Evolutionary conservation across 1,140 invertebrate genomes (phyloP).

Genomic region (Meloidogyne floridensis): DNA sequence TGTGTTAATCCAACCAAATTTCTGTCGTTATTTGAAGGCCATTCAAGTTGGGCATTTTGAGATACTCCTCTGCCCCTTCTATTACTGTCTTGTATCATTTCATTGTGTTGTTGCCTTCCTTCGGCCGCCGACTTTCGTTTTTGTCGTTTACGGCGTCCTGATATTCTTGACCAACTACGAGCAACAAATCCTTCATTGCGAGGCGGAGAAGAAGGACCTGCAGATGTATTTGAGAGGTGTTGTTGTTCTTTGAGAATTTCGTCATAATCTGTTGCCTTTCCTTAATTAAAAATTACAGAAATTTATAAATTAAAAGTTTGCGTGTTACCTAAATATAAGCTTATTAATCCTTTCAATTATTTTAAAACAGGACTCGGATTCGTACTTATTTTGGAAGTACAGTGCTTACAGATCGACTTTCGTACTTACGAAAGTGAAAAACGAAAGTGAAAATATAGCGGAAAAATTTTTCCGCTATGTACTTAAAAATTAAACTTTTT

Average conservation of each 20-base stretch:
- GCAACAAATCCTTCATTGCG: not conserved
- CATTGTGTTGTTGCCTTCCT: not conserved
- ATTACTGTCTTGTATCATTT: not conserved
- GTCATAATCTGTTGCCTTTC: not conserved
- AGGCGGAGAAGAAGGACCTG: not conserved
- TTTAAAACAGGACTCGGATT: no score
- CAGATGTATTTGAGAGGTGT: not conserved
- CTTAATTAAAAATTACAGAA: not conserved
- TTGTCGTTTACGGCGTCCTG: conserved; percentile 12
- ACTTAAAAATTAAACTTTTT: no score
- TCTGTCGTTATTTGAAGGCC: not conserved
- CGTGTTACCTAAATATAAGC: no score
- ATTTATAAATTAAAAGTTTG: not conserved
- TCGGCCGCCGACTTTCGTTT: not conserved
- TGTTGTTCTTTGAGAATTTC: not conserved
- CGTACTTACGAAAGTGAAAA: no score
- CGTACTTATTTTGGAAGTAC: no score
- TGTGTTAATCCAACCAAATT: not conserved
- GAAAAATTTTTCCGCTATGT: no score
- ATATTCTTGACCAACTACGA: conserved; percentile 20
- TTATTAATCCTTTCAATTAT: no score
- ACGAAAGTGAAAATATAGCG: no score
- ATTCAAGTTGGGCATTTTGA: not conserved
- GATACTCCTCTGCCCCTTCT: not conserved
- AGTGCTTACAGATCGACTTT: no score